A percentile compares a stretch with the other conserved stretches of the same genome.
Conservation (phyloP, 2,888 invertebrate genomes). For the Ligdia adustata region DNA sequence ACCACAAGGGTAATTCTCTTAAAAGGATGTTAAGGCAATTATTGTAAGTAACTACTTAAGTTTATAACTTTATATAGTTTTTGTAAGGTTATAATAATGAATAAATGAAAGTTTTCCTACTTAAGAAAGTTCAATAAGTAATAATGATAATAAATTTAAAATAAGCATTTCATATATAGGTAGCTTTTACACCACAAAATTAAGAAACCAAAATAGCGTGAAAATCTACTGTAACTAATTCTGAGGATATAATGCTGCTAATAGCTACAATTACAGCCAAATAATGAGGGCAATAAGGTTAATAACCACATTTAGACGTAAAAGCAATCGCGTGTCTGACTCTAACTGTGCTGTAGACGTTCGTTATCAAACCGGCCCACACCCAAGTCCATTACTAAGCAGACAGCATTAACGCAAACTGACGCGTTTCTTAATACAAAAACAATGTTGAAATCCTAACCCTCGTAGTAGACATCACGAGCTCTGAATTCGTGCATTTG, state of each 20-base stretch:
- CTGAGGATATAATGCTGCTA: neutral
- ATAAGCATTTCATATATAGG: too few species aligned
- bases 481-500: constrained; percentile 39
- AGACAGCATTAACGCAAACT: constrained; percentile 38
- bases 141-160: too few species aligned
- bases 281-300: constrained; percentile 21
- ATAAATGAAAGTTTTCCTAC: too few species aligned
- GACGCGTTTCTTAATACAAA: constrained; percentile 45
- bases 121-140: too few species aligned
- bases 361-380: constrained; percentile 33
- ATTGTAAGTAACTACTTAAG: too few species aligned
- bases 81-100: too few species aligned
- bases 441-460: constrained; percentile 39
- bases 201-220: too few species aligned
- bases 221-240: neutral
- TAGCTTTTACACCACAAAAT: too few species aligned
- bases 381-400: constrained; percentile 33
- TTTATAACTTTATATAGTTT: too few species aligned
- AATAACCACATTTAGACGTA: constrained; percentile 27
- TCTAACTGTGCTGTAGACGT: constrained; percentile 31
- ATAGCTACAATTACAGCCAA: neutral
- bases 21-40: too few species aligned
- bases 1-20: too few species aligned
- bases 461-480: constrained; percentile 30
- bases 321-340: constrained; percentile 36